Evolutionary conservation across 2,888 invertebrate genomes (phyloP).

Genomic region (Amorpha juglandis): DNA sequence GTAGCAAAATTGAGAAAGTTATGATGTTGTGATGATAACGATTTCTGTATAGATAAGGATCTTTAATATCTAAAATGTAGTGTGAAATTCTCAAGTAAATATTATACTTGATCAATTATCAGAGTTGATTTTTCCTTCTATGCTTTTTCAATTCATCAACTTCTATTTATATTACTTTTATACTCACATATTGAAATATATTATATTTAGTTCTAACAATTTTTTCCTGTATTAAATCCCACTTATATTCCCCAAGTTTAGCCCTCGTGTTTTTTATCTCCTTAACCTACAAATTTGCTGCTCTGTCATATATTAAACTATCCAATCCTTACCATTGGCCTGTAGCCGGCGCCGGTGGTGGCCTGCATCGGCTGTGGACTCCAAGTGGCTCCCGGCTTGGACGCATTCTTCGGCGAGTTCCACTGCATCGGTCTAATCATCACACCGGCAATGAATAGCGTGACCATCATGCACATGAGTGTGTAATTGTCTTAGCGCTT

Average conservation of each 20-base stretch:
- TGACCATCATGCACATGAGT: slow-evolving; percentile 29
- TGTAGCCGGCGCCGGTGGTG: slow-evolving; percentile 93
- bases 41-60: not conserved
- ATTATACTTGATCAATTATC: no score
- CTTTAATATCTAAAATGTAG: not conserved
- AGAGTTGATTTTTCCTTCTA: no score
- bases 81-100: no score
- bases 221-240: no score
- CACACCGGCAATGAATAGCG: slow-evolving; percentile 36
- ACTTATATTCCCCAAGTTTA: no score
- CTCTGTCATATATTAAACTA: not conserved
- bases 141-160: no score
- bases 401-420: slow-evolving; percentile 94
- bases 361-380: slow-evolving; percentile 95
- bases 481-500: slow-evolving; percentile 16
- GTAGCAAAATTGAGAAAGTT: slow-evolving; percentile 34
- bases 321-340: slow-evolving; percentile 90
- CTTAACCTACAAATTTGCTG: not conserved
- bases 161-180: no score
- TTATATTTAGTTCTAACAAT: no score
- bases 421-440: slow-evolving; percentile 91
- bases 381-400: slow-evolving; percentile 92
- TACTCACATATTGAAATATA: no score
- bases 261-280: no score
- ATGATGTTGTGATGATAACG: slow-evolving; percentile 13